These are phyloP conservation scores for Megatriorchis doriae DNA, from an alignment of 2,113 vertebrate genomes.

Conservation along the genomic window DNA sequence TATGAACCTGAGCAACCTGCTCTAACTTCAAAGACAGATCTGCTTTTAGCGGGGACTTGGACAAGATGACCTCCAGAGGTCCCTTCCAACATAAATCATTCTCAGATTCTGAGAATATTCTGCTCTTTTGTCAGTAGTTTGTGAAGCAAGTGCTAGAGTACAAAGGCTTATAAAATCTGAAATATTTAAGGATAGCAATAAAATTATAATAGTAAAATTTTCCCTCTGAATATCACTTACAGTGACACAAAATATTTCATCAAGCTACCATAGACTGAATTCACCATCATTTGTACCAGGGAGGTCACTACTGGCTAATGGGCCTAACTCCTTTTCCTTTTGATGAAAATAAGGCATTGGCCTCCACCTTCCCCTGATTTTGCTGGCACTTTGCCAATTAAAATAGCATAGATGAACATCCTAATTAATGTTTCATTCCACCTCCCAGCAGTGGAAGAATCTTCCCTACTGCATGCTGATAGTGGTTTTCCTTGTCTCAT, in stretches of 20 bases:
- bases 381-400: background rate
- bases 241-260: background rate
- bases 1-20: background rate
- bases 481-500: background rate
- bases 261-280: background rate
- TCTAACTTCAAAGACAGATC: background rate
- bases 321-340: background rate
- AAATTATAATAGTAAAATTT: background rate
- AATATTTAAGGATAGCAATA: background rate
- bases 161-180: background rate
- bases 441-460: background rate
- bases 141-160: background rate
- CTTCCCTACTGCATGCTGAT: background rate
- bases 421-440: background rate
- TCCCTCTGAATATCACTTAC: background rate
- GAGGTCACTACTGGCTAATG: background rate
- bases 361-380: background rate
- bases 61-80: background rate
- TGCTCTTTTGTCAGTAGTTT: background rate
- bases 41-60: background rate
- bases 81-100: slow-evolving; percentile 1
- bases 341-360: background rate
- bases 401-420: background rate
- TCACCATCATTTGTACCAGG: background rate
- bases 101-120: slow-evolving; percentile 30